phyloP scores from a whole-genome alignment of 2,888 invertebrate genomes.

The Pyrgus malvae region DNA sequence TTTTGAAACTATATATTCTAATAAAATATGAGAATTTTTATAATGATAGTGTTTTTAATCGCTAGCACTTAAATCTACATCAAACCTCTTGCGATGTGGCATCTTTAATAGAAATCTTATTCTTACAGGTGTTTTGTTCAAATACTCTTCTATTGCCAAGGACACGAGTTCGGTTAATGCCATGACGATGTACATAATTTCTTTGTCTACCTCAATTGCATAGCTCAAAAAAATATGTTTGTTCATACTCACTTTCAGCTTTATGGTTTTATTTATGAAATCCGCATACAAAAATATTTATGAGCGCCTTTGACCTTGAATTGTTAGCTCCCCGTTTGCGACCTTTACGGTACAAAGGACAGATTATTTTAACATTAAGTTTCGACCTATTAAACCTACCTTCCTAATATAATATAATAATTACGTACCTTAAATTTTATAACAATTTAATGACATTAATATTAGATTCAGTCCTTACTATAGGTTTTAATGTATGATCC shows the following conservation, averaged over 20 bases:
- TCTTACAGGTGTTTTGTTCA: conserved; percentile 7
- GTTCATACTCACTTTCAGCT: not conserved
- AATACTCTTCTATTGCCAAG: conserved; percentile 48
- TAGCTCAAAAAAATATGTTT: not conserved
- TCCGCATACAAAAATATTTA: not conserved
- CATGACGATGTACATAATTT: conserved; percentile 37
- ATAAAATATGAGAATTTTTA: too few relatives aligned
- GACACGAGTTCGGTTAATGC: conserved; percentile 57
- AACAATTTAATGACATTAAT: too few relatives aligned
- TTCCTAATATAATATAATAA: too few relatives aligned
- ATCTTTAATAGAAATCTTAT: conserved; percentile 37
- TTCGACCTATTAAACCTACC: not conserved
- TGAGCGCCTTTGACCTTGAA: not conserved
- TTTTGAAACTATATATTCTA: too few relatives aligned
- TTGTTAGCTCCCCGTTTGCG: not conserved
- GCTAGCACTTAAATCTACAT: not conserved
- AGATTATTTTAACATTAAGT: not conserved
- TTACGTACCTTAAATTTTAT: too few relatives aligned
- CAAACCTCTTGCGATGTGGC: conserved; percentile 27
- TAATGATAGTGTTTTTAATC: not conserved
- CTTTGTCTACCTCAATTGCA: not conserved
- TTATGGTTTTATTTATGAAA: not conserved
- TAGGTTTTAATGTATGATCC: too few relatives aligned
- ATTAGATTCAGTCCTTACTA: too few relatives aligned
- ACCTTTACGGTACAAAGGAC: not conserved